phyloP scores from a whole-genome alignment of 1,140 invertebrate species.

The Drosophila ironensis region DNA sequence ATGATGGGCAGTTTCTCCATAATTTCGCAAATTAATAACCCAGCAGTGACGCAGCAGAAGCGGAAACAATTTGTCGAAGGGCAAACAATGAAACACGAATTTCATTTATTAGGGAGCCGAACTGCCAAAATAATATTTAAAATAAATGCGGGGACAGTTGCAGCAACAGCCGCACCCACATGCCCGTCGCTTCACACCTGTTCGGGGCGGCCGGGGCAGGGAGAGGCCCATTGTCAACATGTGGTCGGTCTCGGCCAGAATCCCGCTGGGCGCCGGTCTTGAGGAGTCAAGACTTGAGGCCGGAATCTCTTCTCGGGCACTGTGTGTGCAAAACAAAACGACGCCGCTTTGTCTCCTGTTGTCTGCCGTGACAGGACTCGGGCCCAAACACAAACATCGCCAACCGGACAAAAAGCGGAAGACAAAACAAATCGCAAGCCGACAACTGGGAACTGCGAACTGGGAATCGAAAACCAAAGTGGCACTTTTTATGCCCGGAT shows the following conservation, averaged over 20 bases:
- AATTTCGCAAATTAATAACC: conserved; percentile 41
- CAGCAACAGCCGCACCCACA: conserved; percentile 61
- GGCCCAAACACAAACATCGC: conserved; percentile 58
- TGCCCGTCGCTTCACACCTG: conserved; percentile 65
- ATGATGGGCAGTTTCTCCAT: too few relatives aligned
- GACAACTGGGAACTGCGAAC: conserved; percentile 8
- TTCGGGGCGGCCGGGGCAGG: conserved; percentile 13
- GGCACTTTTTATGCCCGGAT: conserved; percentile 46
- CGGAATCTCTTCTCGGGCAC: conserved; percentile 17
- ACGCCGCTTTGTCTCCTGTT: conserved; percentile 76
- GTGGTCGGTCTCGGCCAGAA: conserved; percentile 53
- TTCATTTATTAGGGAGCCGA: conserved; percentile 61
- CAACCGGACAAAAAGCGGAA: too few relatives aligned
- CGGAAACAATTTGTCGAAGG: conserved; percentile 67
- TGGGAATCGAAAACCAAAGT: conserved; percentile 21
- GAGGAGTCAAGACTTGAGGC: conserved; percentile 4
- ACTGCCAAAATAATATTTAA: conserved; percentile 78
- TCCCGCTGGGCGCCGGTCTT: conserved; percentile 59
- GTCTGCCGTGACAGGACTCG: conserved; percentile 56
- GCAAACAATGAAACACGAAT: conserved; percentile 59
- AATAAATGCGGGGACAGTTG: conserved; percentile 57
- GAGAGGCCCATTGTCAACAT: conserved; percentile 62
- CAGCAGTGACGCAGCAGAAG: conserved; percentile 57
- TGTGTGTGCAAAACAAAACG: conserved; percentile 68
- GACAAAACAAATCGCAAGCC: conserved; percentile 6